A percentile compares a stretch with the other conserved stretches of the same genome.
These are phyloP conservation scores for Pitta sordida DNA, from an alignment of 2,113 vertebrate genomes.

Conservation along the genomic window DNA sequence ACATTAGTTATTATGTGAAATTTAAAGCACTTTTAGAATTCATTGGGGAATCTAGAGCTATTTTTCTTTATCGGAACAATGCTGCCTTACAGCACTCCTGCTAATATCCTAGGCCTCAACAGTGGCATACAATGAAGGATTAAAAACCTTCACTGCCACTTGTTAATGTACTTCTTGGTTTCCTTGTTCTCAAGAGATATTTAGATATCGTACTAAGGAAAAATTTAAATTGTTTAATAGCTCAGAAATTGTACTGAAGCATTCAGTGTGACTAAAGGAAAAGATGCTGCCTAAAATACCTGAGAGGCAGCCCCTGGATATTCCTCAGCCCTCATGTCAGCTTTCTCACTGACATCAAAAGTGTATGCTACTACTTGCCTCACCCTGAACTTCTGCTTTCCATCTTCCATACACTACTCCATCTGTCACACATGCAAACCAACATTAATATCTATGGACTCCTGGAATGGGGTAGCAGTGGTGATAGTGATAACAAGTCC, in stretches of 20 bases:
- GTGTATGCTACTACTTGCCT: not conserved
- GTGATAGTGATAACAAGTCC: not conserved
- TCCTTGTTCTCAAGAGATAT: not conserved
- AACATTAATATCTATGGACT: not conserved
- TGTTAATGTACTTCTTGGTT: not conserved
- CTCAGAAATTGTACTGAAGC: not conserved
- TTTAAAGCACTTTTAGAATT: constrained; percentile 27
- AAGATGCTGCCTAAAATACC: not conserved
- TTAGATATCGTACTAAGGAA: not conserved
- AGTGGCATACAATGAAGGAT: not conserved
- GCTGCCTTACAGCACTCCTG: not conserved
- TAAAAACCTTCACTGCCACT: not conserved
- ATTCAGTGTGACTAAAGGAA: not conserved
- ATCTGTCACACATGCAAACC: not conserved
- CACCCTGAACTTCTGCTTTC: not conserved
- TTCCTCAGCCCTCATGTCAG: not conserved
- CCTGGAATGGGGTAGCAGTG: not conserved
- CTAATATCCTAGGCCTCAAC: not conserved
- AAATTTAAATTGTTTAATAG: not conserved
- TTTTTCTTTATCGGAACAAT: not conserved
- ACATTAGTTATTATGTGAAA: not conserved
- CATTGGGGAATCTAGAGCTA: not conserved
- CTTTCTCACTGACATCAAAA: not conserved
- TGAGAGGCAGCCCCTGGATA: not conserved
- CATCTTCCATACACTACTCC: not conserved